Base-by-base conservation (phyloP, 2,888 invertebrate genomes). In the Laspeyria flexula region DNA sequence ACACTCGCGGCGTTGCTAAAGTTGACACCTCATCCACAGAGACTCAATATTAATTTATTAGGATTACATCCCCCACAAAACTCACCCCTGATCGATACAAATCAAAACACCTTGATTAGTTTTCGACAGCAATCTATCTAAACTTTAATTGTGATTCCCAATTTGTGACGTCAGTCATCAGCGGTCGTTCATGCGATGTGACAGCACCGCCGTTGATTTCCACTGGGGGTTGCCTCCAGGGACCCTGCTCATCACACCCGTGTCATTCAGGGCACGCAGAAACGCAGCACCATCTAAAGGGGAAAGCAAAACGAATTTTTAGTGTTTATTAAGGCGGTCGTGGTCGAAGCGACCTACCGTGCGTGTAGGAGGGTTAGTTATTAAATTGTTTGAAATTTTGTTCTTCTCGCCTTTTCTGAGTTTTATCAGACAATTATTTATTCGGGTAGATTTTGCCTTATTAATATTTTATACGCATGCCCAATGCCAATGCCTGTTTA, bases 171-270 rank as follows among this genome's bases (percentile, higher is more conserved):
- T 49, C 51, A 55, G 43, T 61, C 49, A 54, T 60, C 60, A 59
- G 55, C 58, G 54, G 65, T 62, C 65, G 52, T 43, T 71, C 65
- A 70, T 59, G 60, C 60, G 64, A 51, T 50, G 55, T 71, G 69
- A 65, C 70, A 59, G 71, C 56, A 21, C 38, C 23, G 51, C 18
- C 33, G 42, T 43, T 70, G 70, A 71, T 71, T 71, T 70, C 71
- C 68, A 56, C 58, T 46, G 62, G 58, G 72, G 57, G 60, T 65
- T 52, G 58, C 42, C 57, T 54, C 54, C 53, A 43, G 56, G 54
- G 51, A 54, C 5, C 12, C 38, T 39, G 55, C 46, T 52, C 59
- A 58, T 52, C 54, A 58, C 54, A 51, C 51, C 54, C 49, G 45
- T 49, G 45, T 58, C 60, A 54, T 25, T 51, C 51, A 11, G 23